Base-by-base conservation (phyloP, 2,113 vertebrate genomes). In the Greenwoodochromis staneri region DNA sequence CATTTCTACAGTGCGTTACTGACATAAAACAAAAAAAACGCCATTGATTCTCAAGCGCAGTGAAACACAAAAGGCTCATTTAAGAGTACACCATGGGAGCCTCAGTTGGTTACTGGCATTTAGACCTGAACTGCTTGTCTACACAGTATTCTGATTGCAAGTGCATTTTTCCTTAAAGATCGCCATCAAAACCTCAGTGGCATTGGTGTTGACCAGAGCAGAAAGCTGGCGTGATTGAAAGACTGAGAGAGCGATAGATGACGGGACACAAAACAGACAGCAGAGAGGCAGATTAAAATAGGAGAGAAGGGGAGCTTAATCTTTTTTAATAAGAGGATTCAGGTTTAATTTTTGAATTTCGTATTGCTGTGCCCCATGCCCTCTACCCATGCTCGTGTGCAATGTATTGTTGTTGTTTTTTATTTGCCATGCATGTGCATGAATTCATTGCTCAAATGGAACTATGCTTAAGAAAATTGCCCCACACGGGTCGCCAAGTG, bases 291-390 rank as follows among this genome's bases (percentile, higher is more conserved):
- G 82, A 91, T 91, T 91, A 87, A 89, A 83, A 81, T n/a, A 59
- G 55, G 7, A 61, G 34, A 82, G 73, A 85, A 84, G 29, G 51
- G 29, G 82, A 76, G 47, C 83, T 88, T 83, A 76, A 63, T 89
- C 55, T 63, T 85, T 92, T 85, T 80, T 82, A 90, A 91, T 87
- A 90, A 91, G 85, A 81, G 10, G 88, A 91, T 93, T 90, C 84
- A 84, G 82, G 73, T 94, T 88, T 86, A 34, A 88, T 81, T 93
- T 87, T 83, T 61, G 45, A 76, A 86, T 93, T 88, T 85, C 4
- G 42, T 54, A 87, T 85, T 27, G 78, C 78, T 82, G 83, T 3
- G 45, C 10, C 71, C 81, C 49, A n/a, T 51, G 59, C 9, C 1
- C 11, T 38, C 17, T 13, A 81, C 17, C 24, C 17, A 40, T 63